Conservation (phyloP, 2,113 vertebrate genomes). For the Aptenodytes forsteri region DNA sequence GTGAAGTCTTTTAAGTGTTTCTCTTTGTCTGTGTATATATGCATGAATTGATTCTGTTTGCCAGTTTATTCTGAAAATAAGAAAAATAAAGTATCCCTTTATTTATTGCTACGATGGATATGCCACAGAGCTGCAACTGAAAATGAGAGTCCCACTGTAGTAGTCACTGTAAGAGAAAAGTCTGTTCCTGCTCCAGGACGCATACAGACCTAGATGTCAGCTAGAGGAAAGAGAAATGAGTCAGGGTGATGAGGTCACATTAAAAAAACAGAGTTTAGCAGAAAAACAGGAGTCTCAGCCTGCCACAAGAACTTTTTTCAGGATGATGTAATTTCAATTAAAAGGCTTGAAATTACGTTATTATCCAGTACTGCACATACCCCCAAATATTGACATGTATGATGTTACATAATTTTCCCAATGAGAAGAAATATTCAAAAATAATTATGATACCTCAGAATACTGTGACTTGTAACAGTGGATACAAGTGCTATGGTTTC, state of each 20-base stretch:
- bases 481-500: background rate
- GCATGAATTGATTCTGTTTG: background rate
- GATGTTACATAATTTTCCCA: background rate
- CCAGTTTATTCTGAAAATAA: background rate
- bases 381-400: background rate
- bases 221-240: background rate
- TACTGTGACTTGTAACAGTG: background rate
- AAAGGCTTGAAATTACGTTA: background rate
- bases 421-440: background rate
- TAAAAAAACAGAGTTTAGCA: background rate
- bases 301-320: background rate
- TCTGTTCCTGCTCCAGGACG: background rate
- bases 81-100: background rate
- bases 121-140: background rate
- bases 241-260: background rate
- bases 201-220: background rate
- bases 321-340: background rate
- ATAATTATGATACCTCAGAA: background rate
- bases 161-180: background rate
- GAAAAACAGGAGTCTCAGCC: background rate
- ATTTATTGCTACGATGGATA: background rate
- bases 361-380: background rate
- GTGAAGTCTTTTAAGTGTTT: background rate
- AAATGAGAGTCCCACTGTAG: background rate
- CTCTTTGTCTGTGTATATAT: background rate